phyloP scores from a whole-genome alignment of 23 tunicate species.

The Halocynthia aurantium region DNA sequence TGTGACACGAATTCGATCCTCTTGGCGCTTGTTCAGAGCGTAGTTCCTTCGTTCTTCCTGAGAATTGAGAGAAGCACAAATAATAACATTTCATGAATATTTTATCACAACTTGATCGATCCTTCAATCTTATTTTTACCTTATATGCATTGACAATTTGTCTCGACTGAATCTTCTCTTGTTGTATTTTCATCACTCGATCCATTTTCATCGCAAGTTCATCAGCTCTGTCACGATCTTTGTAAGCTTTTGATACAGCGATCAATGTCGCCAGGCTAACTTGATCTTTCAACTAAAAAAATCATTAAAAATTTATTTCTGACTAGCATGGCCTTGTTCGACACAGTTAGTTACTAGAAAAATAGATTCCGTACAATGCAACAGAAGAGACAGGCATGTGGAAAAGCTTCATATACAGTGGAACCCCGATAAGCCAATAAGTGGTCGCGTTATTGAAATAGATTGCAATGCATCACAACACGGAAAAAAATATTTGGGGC shows the following conservation, averaged over 20 bases:
- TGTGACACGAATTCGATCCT: slow-evolving; percentile 53
- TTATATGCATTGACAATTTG: slow-evolving; percentile 84
- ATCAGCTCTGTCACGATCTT: slow-evolving; percentile 68
- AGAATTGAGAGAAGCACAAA: neutral
- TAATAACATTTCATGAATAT: neutral
- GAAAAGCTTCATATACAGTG: neutral
- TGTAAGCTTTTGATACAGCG: slow-evolving; percentile 84
- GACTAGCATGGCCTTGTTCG: no score
- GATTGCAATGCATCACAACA: neutral
- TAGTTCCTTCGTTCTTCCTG: slow-evolving; percentile 64
- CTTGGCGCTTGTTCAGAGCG: slow-evolving; percentile 75
- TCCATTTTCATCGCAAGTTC: slow-evolving; percentile 55
- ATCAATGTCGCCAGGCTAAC: slow-evolving; percentile 78
- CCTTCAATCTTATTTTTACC: slow-evolving; percentile 18
- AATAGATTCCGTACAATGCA: neutral
- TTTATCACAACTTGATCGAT: neutral
- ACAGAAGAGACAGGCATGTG: neutral
- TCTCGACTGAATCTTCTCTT: slow-evolving; percentile 72
- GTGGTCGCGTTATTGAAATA: neutral
- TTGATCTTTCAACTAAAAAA: slow-evolving; percentile 42
- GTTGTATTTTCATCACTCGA: slow-evolving; percentile 67
- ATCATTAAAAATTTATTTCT: neutral
- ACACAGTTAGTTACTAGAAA: neutral
- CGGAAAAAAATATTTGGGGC: neutral
- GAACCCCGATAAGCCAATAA: neutral